Percentiles rank a stretch among this genome's conserved stretches.
Conservation (phyloP, 2,888 invertebrate species). For the Hydriomena furcata region DNA sequence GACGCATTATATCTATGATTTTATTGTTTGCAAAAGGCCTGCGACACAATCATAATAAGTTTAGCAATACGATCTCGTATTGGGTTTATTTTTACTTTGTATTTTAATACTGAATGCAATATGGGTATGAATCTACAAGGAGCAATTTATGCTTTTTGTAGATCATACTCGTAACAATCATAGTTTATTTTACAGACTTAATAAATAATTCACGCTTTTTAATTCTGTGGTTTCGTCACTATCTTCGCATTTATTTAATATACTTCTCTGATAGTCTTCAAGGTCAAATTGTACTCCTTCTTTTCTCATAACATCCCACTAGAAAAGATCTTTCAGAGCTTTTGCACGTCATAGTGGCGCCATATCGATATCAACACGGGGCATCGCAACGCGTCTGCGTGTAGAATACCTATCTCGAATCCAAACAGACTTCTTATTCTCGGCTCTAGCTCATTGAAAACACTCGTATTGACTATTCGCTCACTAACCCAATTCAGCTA, state of each 20-base stretch:
- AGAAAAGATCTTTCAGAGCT: neutral
- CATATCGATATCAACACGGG: constrained; percentile 10
- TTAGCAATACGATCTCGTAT: constrained; percentile 10
- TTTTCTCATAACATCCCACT: too few relatives aligned
- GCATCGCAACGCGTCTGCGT: constrained; percentile 14
- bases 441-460: constrained; percentile 5
- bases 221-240: too few relatives aligned
- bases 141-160: neutral
- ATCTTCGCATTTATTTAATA: too few relatives aligned
- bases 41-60: constrained; percentile 16
- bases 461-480: constrained; percentile 21
- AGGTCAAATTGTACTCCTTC: too few relatives aligned
- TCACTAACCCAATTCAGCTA: constrained; percentile 10
- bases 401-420: neutral
- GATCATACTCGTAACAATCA: neutral
- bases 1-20: constrained; percentile 9
- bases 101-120: neutral
- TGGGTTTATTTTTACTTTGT: neutral
- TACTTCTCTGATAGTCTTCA: too few relatives aligned
- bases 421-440: constrained; percentile 12
- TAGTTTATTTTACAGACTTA: too few relatives aligned
- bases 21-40: constrained; percentile 9
- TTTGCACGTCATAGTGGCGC: constrained; percentile 12
- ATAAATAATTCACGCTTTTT: too few relatives aligned
- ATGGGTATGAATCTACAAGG: too few relatives aligned